These are phyloP conservation scores for Heliocidaris erythrogramma DNA, from an alignment of 35 echinoderm and acorn worm species.

Conservation along the genomic window DNA sequence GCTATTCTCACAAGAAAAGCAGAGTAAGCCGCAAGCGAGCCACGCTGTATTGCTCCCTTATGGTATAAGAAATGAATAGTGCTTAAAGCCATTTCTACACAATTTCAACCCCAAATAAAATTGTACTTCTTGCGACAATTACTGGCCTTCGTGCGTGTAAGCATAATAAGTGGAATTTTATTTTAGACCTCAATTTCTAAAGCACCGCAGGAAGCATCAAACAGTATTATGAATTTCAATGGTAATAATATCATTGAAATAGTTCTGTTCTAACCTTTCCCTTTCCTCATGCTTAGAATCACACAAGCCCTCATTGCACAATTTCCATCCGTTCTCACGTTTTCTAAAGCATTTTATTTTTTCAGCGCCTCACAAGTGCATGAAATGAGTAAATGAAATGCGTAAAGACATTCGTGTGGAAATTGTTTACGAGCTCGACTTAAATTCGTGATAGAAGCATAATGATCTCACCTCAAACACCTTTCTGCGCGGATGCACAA, in stretches of 20 bases:
- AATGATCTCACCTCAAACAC: neutral
- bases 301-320: neutral
- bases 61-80: conserved; percentile 5
- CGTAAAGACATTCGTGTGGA: conserved; percentile 34
- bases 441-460: neutral
- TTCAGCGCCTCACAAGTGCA: neutral
- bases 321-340: neutral
- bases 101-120: neutral
- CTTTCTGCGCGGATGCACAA: conserved; percentile 32
- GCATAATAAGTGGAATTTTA: neutral
- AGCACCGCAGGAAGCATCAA: neutral
- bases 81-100: neutral
- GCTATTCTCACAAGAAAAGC: neutral
- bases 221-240: neutral
- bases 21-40: neutral
- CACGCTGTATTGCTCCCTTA: neutral
- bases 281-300: neutral
- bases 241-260: neutral
- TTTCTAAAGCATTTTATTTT: neutral
- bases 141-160: neutral
- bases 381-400: conserved; percentile 10
- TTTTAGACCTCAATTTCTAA: neutral
- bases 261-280: conserved; percentile 6
- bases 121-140: neutral
- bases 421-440: conserved; percentile 40